phyloP scores from a whole-genome alignment of 2,888 invertebrate genomes.

The Zele albiditarsus region DNA sequence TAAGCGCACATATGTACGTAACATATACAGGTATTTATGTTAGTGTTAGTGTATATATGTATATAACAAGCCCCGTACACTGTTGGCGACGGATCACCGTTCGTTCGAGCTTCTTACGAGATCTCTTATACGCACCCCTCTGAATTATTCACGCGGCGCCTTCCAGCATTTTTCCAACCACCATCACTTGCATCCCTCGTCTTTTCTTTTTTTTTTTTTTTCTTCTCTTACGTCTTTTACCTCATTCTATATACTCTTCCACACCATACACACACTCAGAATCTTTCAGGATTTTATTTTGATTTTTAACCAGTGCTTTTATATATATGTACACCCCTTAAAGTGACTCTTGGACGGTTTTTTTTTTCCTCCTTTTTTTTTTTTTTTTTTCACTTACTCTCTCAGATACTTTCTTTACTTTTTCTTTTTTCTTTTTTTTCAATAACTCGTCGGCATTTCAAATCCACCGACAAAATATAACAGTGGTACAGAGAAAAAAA shows the following conservation, averaged over 20 bases:
- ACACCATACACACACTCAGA: conserved; percentile 16
- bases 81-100: conserved; percentile 39
- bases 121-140: conserved; percentile 49
- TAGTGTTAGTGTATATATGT: background rate
- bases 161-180: conserved; percentile 42
- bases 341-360: conserved; percentile 13
- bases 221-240: background rate
- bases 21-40: background rate
- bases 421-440: conserved; percentile 14
- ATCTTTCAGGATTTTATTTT: conserved; percentile 20
- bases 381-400: background rate
- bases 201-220: background rate
- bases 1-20: conserved; percentile 1
- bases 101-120: conserved; percentile 42
- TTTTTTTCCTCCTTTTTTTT: background rate
- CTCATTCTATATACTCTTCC: conserved; percentile 47
- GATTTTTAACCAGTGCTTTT: conserved; percentile 34
- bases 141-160: conserved; percentile 53
- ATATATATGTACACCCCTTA: conserved; percentile 8
- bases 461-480: conserved; percentile 9
- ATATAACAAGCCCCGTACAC: background rate
- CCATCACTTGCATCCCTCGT: conserved; percentile 30
- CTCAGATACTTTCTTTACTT: background rate
- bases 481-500: background rate
- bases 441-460: conserved; percentile 18